Percentiles rank a stretch among this genome's conserved stretches.
Evolutionary conservation across 2,113 vertebrate species (phyloP).

Genomic region (Machaerirhynchus nigripectus): DNA sequence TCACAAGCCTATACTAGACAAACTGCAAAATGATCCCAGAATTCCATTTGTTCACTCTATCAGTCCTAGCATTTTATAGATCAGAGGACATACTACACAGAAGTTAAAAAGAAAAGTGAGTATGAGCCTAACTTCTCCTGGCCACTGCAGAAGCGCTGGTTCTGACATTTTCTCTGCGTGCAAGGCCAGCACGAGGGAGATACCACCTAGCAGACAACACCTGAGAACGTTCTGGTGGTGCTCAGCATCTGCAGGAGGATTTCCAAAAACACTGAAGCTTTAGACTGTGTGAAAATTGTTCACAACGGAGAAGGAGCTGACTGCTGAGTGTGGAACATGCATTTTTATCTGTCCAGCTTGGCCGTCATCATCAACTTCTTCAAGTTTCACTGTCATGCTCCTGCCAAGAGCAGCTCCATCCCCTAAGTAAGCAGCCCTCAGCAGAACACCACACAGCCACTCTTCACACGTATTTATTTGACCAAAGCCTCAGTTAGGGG

Average conservation of each 20-base stretch:
- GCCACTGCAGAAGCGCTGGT: background rate
- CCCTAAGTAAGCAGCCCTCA: background rate
- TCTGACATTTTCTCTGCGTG: too few species aligned
- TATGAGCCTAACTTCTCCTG: background rate
- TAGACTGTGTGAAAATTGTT: background rate
- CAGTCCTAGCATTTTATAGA: background rate
- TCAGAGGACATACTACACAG: background rate
- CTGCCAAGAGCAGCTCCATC: accelerated
- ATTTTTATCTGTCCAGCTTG: background rate
- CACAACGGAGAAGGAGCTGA: background rate
- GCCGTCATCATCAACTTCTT: background rate
- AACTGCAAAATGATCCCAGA: background rate
- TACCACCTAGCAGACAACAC: background rate
- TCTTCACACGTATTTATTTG: accelerated
- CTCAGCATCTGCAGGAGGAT: background rate
- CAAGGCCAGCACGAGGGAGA: background rate
- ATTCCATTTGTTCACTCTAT: background rate
- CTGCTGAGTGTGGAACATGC: background rate
- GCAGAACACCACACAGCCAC: background rate
- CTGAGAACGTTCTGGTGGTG: background rate
- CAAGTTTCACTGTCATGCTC: accelerated
- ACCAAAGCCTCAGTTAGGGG: background rate
- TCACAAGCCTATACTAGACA: background rate
- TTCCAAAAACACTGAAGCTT: background rate
- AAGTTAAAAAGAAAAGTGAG: background rate